phyloP scores from a whole-genome alignment of 2,888 invertebrate species.

The Hirudinaria manillensis region DNA sequence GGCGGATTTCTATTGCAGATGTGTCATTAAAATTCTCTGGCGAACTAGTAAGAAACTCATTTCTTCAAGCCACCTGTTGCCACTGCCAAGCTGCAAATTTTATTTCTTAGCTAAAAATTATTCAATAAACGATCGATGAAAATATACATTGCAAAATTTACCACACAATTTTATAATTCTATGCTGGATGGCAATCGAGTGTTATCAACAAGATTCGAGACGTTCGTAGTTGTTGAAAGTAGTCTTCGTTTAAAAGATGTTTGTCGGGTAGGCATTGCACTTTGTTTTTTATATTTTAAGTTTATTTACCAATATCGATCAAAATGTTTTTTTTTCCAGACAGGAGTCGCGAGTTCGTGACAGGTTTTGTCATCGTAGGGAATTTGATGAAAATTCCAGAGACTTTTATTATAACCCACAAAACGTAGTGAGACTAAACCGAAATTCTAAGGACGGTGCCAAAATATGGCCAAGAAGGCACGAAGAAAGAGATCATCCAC shows the following conservation, averaged over 20 bases:
- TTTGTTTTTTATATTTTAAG: no score
- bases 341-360: not conserved
- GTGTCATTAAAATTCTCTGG: conserved; percentile 16
- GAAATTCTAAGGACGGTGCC: not conserved
- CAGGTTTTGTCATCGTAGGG: not conserved
- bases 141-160: not conserved
- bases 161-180: no score
- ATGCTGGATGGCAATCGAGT: no score
- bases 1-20: conserved; percentile 14
- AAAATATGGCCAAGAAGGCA: not conserved
- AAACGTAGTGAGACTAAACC: not conserved
- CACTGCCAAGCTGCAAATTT: not conserved
- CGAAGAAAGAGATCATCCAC: not conserved
- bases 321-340: not conserved
- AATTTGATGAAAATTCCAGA: not conserved
- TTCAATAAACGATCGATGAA: not conserved
- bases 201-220: no score
- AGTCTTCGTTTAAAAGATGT: no score
- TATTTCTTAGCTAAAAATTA: not conserved
- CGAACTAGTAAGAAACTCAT: conserved; percentile 16
- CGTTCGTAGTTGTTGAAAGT: no score
- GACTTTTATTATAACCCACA: not conserved
- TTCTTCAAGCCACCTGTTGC: conserved; percentile 3
- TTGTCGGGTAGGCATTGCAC: no score
- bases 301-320: no score